Conservation (phyloP, 2,888 invertebrate genomes). For the Deilephila porcellus region DNA sequence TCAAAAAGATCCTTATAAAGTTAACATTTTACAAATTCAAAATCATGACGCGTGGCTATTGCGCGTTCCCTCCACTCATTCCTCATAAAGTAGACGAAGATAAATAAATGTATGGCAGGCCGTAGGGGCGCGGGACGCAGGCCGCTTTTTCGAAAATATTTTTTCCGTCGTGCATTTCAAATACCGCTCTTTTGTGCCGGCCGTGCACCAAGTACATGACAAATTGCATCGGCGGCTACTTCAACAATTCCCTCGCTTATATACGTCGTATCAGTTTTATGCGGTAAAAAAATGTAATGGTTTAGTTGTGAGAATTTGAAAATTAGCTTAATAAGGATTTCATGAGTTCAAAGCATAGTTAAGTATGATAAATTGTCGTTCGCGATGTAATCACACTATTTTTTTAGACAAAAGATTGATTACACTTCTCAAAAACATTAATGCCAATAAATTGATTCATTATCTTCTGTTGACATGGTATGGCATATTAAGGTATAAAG, state of each 20-base stretch:
- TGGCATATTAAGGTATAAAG: too few relatives aligned
- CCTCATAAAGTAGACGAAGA: neutral
- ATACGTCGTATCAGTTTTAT: neutral
- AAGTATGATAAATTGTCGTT: too few relatives aligned
- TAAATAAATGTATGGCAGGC: neutral
- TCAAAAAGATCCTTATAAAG: neutral
- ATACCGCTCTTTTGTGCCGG: neutral
- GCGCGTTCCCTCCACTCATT: neutral
- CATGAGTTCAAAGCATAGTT: too few relatives aligned
- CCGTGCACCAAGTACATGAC: conserved; percentile 6
- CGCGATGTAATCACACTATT: too few relatives aligned
- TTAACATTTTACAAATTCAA: neutral
- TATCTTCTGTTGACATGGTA: too few relatives aligned
- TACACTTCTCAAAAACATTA: too few relatives aligned
- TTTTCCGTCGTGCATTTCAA: conserved; percentile 16
- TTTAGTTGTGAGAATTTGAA: neutral
- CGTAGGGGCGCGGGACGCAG: neutral
- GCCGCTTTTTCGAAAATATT: neutral
- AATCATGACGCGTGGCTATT: conserved; percentile 6
- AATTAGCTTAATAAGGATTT: too few relatives aligned
- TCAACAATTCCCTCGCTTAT: neutral
- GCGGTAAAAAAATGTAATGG: neutral
- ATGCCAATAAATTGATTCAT: too few relatives aligned
- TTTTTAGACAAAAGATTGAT: too few relatives aligned
- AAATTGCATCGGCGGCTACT: conserved; percentile 9